Conservation (phyloP, 2,113 vertebrate species). For the Gadus macrocephalus region DNA sequence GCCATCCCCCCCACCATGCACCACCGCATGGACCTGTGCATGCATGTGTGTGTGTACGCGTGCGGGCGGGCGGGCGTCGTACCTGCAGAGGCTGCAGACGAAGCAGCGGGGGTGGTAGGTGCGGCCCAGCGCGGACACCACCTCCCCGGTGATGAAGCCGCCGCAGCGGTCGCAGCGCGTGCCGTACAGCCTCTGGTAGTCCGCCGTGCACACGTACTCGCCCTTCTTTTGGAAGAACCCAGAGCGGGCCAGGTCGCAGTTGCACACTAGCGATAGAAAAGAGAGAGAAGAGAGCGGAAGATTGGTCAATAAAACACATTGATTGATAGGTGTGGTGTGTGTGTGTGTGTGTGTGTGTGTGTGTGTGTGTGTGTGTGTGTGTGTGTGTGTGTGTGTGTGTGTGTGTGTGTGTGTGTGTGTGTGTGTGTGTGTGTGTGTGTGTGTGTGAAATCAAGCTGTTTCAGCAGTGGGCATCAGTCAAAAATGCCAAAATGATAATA, state of each 20-base stretch:
- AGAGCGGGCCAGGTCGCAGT: conserved; percentile 91
- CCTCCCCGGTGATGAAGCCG: conserved; percentile 95
- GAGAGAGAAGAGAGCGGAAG: no score
- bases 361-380: no score
- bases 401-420: no score
- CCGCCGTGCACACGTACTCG: conserved; percentile 96
- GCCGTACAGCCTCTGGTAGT: conserved; percentile 97
- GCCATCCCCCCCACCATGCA: background rate
- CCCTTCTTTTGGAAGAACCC: conserved; percentile 99
- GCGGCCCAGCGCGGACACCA: conserved; percentile 94
- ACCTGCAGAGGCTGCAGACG: conserved; percentile 95
- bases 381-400: no score
- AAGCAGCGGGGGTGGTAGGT: conserved; percentile 99
- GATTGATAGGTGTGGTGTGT: no score
- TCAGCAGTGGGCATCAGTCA: no score
- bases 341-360: no score
- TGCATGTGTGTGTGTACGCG: background rate
- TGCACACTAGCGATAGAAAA: conserved; percentile 79
- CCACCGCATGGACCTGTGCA: background rate
- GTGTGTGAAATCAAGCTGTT: no score
- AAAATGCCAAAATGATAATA: no score
- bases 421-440: no score
- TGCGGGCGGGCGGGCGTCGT: background rate
- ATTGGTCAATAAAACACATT: no score
- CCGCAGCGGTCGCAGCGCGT: conserved; percentile 94